Evolutionary conservation across 2,888 invertebrate genomes (phyloP).

Genomic region (Camptogramma bilineatum): DNA sequence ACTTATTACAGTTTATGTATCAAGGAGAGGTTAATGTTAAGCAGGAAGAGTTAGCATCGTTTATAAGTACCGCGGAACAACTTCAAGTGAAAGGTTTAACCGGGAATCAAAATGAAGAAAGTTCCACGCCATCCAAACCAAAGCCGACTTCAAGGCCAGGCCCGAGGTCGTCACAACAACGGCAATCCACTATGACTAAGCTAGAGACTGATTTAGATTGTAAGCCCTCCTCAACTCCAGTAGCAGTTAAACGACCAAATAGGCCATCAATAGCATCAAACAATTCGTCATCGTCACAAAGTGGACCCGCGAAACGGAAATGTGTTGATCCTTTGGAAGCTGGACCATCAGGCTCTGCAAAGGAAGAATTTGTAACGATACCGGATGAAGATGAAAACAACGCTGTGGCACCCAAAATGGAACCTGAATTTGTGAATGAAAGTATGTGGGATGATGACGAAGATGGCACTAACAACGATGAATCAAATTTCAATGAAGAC

Average conservation of each 20-base stretch:
- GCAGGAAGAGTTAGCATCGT: slow-evolving; percentile 89
- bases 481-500: slow-evolving; percentile 87
- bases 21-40: slow-evolving; percentile 90
- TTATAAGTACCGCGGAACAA: slow-evolving; percentile 90
- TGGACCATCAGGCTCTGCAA: slow-evolving; percentile 84
- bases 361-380: slow-evolving; percentile 83
- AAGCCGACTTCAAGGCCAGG: slow-evolving; percentile 86
- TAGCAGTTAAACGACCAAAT: slow-evolving; percentile 87
- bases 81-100: slow-evolving; percentile 90
- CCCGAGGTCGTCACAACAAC: slow-evolving; percentile 88
- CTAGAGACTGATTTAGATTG: slow-evolving; percentile 86
- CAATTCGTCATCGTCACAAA: slow-evolving; percentile 86
- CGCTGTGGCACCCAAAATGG: slow-evolving; percentile 88
- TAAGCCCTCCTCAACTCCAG: slow-evolving; percentile 87
- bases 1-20: slow-evolving; percentile 90
- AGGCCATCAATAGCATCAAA: slow-evolving; percentile 87
- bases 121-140: slow-evolving; percentile 85
- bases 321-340: slow-evolving; percentile 87
- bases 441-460: slow-evolving; percentile 86
- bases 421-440: slow-evolving; percentile 88
- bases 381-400: slow-evolving; percentile 83
- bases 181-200: slow-evolving; percentile 87
- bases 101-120: slow-evolving; percentile 87
- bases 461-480: slow-evolving; percentile 87
- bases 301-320: slow-evolving; percentile 84